Conservation (phyloP, 2,113 vertebrate genomes). For the Oostethus manadensis region DNA sequence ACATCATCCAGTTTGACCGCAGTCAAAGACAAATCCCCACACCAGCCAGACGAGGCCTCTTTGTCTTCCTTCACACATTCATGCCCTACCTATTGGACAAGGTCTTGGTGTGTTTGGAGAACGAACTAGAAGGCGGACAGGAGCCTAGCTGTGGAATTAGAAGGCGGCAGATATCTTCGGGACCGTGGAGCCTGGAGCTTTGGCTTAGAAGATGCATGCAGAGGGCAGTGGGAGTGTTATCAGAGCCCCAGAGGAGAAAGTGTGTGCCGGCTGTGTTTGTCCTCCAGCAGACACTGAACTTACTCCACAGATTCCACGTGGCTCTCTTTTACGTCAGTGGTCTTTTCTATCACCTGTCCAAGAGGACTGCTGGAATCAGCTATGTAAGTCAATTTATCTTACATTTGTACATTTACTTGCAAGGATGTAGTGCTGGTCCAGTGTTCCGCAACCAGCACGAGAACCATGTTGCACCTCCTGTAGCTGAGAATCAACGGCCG, state of each 20-base stretch:
- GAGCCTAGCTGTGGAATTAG: neutral
- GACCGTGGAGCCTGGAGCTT: conserved; percentile 32
- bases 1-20: conserved; percentile 84
- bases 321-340: conserved; percentile 85
- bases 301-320: conserved; percentile 79
- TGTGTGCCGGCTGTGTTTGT: conserved; percentile 50
- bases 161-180: neutral
- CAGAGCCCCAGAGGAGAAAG: conserved; percentile 72
- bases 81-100: conserved; percentile 85
- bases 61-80: conserved; percentile 73
- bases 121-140: conserved; percentile 71
- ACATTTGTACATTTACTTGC: neutral
- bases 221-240: conserved; percentile 49
- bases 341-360: conserved; percentile 84
- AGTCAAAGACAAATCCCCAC: conserved; percentile 76
- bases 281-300: conserved; percentile 70
- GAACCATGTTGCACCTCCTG: too few species aligned
- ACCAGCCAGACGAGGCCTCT: conserved; percentile 52
- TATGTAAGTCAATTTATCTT: conserved; percentile 75
- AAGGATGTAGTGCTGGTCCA: too few species aligned
- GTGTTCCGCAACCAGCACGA: too few species aligned
- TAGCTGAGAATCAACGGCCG: too few species aligned
- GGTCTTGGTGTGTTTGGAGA: conserved; percentile 80
- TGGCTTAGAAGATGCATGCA: conserved; percentile 66
- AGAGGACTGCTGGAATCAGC: conserved; percentile 76